Conservation (phyloP, 2,113 vertebrate species). For the Cepphus grylle region DNA sequence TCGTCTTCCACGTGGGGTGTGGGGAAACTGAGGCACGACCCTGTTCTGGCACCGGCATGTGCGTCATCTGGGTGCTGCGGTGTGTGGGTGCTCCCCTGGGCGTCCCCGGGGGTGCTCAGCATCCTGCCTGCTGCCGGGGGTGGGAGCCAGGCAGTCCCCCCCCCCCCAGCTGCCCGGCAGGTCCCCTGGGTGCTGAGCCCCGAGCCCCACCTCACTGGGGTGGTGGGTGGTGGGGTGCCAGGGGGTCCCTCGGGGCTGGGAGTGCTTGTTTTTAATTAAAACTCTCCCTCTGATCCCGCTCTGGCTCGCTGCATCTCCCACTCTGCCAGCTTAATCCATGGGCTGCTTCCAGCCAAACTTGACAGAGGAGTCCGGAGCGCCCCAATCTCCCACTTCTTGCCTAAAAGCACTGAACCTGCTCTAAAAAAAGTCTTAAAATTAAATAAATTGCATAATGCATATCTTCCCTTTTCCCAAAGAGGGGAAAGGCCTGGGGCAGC, state of each 20-base stretch:
- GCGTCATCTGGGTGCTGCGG: not conserved
- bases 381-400: not conserved
- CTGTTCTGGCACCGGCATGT: not conserved
- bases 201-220: not conserved
- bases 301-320: not conserved
- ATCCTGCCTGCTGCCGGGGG: not conserved
- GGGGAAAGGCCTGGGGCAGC: not conserved
- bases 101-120: not conserved
- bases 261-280: not conserved
- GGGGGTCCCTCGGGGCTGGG: not conserved
- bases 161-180: not conserved
- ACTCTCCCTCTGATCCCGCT: not conserved
- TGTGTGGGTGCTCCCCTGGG: not conserved
- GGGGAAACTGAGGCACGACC: not conserved
- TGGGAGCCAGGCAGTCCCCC: not conserved
- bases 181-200: not conserved
- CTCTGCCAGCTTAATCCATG: not conserved
- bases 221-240: not conserved
- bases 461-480: not conserved
- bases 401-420: not conserved
- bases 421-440: not conserved
- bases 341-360: not conserved
- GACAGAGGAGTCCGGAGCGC: not conserved
- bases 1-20: not conserved
- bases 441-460: not conserved